Percentiles rank a stretch among this genome's conserved stretches.
Conservation (phyloP, 2,113 vertebrate genomes). For the Aplodontia rufa region DNA sequence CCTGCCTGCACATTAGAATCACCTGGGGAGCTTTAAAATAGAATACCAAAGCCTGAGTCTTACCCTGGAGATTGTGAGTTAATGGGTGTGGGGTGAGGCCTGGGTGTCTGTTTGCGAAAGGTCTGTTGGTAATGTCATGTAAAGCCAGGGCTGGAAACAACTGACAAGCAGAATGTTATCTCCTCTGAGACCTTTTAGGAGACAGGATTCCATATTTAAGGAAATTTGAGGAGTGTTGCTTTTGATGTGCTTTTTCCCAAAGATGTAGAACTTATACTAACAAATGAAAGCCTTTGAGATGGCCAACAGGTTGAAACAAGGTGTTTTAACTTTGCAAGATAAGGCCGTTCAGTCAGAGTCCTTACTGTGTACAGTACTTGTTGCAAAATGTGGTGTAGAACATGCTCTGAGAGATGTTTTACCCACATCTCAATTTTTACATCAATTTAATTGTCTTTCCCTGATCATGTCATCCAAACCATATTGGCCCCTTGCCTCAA, state of each 20-base stretch:
- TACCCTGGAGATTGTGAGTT: neutral
- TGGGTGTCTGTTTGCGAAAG: neutral
- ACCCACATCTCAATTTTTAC: neutral
- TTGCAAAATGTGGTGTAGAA: neutral
- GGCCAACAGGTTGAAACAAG: neutral
- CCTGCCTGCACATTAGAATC: slow-evolving; percentile 41
- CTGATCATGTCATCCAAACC: neutral
- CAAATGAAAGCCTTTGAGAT: neutral
- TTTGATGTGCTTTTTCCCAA: neutral
- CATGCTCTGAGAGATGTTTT: neutral
- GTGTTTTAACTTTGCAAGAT: neutral
- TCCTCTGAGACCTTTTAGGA: slow-evolving; percentile 9
- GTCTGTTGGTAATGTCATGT: neutral
- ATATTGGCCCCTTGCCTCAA: neutral
- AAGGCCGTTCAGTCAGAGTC: neutral
- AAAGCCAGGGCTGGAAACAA: slow-evolving; percentile 25
- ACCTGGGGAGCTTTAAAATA: slow-evolving; percentile 43
- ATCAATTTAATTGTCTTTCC: neutral
- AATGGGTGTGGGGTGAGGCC: neutral
- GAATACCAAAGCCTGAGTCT: neutral
- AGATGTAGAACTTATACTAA: neutral
- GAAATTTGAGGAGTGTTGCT: neutral
- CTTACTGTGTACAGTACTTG: neutral
- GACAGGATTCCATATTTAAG: neutral
- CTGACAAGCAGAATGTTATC: neutral